Conservation (phyloP, 64 coral and sea anemone genomes). For the Porites lutea region DNA sequence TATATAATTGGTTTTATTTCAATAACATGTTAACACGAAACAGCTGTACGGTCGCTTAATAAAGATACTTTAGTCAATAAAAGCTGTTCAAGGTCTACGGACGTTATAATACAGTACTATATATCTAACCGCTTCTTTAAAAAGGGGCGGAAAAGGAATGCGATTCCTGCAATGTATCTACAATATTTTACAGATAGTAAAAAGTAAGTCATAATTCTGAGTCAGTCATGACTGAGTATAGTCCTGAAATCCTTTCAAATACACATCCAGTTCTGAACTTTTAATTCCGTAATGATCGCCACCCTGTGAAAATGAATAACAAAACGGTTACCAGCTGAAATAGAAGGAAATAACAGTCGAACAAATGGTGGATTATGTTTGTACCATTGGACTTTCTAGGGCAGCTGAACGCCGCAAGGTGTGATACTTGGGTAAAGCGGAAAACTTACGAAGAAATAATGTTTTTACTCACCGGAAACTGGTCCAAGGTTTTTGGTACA, state of each 20-base stretch:
- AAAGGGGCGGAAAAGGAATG: background rate
- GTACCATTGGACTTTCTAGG: background rate
- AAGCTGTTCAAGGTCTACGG: conserved; percentile 16
- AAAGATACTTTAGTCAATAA: conserved; percentile 50
- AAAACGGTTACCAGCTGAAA: background rate
- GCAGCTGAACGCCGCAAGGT: background rate
- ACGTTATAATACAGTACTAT: conserved; percentile 19
- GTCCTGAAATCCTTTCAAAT: conserved; percentile 89
- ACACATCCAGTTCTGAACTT: conserved; percentile 90
- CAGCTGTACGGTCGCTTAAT: conserved; percentile 37
- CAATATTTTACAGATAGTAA: conserved; percentile 32
- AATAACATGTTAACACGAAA: conserved; percentile 46
- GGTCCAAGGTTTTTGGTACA: conserved; percentile 26
- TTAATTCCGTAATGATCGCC: conserved; percentile 92
- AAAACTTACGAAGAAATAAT: background rate
- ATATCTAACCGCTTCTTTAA: background rate
- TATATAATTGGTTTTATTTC: conserved; percentile 43
- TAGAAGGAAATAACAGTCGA: background rate
- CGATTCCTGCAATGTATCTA: conserved; percentile 5
- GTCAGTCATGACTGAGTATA: background rate
- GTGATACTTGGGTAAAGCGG: background rate
- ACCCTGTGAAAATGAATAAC: conserved; percentile 58
- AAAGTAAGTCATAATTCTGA: conserved; percentile 13
- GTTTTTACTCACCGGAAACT: conserved; percentile 27
- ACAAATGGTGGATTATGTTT: background rate